phyloP scores from a whole-genome alignment of 2,113 vertebrate species.

The Ranitomeya variabilis region DNA sequence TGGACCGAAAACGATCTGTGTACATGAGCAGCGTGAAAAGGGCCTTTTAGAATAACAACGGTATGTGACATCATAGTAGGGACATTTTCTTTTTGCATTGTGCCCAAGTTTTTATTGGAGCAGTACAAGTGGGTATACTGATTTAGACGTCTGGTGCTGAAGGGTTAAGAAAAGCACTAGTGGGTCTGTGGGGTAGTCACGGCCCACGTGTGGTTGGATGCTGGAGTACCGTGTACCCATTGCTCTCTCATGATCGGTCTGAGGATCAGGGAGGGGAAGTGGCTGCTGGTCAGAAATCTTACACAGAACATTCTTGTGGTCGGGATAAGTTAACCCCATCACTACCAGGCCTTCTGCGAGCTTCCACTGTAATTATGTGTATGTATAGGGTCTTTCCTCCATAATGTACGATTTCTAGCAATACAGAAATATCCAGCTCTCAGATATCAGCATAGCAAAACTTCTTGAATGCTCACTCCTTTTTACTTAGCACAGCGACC shows the following conservation, averaged over 20 bases:
- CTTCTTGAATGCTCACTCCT: background rate
- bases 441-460: background rate
- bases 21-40: too few relatives aligned
- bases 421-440: background rate
- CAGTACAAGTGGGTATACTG: background rate
- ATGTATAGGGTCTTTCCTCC: background rate
- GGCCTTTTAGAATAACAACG: too few relatives aligned
- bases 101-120: background rate
- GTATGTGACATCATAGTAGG: too few relatives aligned
- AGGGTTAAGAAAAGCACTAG: constrained; percentile 30
- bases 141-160: background rate
- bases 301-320: constrained; percentile 52
- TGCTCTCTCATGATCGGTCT: constrained; percentile 42
- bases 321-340: constrained; percentile 37
- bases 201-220: constrained; percentile 43
- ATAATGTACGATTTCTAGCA: background rate
- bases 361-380: background rate
- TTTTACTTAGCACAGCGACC: background rate
- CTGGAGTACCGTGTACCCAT: constrained; percentile 30
- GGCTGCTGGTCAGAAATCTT: constrained; percentile 45
- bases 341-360: constrained; percentile 13
- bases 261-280: constrained; percentile 37
- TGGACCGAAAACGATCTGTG: too few relatives aligned
- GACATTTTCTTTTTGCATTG: background rate
- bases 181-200: constrained; percentile 17